Evolutionary conservation across 2,888 invertebrate species (phyloP).

Genomic region (Sminthurinus aureus): DNA sequence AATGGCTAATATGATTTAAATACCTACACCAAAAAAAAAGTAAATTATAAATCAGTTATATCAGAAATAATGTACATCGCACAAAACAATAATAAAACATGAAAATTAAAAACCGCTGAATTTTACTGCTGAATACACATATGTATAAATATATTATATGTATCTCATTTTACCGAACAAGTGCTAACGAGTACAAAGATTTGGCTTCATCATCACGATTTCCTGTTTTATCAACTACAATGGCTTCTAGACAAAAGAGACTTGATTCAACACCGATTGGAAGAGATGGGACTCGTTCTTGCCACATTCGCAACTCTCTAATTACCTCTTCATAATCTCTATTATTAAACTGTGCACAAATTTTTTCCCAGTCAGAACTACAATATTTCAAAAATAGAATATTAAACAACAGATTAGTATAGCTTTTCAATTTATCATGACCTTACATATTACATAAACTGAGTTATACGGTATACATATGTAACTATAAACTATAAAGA

Average conservation of each 20-base stretch:
- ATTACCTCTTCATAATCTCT: conserved; percentile 49
- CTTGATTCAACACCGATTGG: conserved; percentile 57
- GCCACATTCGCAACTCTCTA: conserved; percentile 54
- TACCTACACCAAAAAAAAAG: conserved; percentile 68
- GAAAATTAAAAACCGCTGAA: neutral
- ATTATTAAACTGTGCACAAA: conserved; percentile 51
- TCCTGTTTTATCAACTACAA: conserved; percentile 40
- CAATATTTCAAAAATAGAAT: conserved; percentile 18
- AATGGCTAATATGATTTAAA: conserved; percentile 71
- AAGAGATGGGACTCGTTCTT: conserved; percentile 51
- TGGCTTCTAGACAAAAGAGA: conserved; percentile 49
- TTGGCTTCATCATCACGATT: conserved; percentile 43
- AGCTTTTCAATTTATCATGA: neutral
- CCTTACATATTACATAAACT: neutral
- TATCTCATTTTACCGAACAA: conserved; percentile 49
- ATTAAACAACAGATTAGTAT: neutral
- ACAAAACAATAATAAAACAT: neutral
- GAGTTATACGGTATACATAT: neutral
- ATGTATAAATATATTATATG: neutral
- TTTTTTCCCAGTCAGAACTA: conserved; percentile 59
- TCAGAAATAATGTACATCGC: neutral
- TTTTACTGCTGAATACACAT: neutral
- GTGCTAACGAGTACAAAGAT: conserved; percentile 55
- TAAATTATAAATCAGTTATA: neutral
- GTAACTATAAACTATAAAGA: neutral